Base-by-base conservation (phyloP, 2,888 invertebrate genomes). In the Tiliacea citrago region DNA sequence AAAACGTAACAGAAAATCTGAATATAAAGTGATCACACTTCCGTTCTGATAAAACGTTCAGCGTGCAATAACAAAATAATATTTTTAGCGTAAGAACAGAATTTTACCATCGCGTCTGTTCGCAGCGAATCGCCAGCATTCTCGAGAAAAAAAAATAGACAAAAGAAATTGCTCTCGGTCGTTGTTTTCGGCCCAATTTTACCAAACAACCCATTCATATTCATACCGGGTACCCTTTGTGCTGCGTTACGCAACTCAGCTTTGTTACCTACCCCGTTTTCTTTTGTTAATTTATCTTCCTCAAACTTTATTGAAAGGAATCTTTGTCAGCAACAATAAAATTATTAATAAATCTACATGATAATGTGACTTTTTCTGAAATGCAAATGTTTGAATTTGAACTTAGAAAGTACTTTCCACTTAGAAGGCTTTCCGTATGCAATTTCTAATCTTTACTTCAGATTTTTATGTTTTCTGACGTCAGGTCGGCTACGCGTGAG, bases 191-290 rank as follows among this genome's bases (percentile, higher is more conserved):
- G 90, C 91, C 93, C 91, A 95, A 94, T 95, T 95, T 94, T 92
- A 87, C 91, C 89, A 93, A 94, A 93, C 91, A 93, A 89, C 87
- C 92, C 92, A 95, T 96, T 96, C 95, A 95, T 95, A 96, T 96
- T 96, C 95, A 96, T 95, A 93, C 88, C 86, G 89, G 90, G 92
- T 93, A 92, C 94, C 94, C 95, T 95, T 95, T 95, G 93, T 94
- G 89, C 91, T 80, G 73, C 89, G 93, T 94, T 94, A 92, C 92
- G 93, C 90, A 95, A 95, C 91, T 84, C 86, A 83, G 88, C 90
- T 90, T 92, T 91, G 91, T 92, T 90, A 90, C 90, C 91, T 90
- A 90, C 90, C 90, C 91, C 87, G 90, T 92, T 89, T 90, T 91
- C 91, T 91, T 93, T 94, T 92, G 93, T 94, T 94, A 92, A 93